Evolutionary conservation across 2,888 invertebrate genomes (phyloP), one percentile per base, ranked within the genome.

Genomic region (Malacosoma neustria): DNA sequence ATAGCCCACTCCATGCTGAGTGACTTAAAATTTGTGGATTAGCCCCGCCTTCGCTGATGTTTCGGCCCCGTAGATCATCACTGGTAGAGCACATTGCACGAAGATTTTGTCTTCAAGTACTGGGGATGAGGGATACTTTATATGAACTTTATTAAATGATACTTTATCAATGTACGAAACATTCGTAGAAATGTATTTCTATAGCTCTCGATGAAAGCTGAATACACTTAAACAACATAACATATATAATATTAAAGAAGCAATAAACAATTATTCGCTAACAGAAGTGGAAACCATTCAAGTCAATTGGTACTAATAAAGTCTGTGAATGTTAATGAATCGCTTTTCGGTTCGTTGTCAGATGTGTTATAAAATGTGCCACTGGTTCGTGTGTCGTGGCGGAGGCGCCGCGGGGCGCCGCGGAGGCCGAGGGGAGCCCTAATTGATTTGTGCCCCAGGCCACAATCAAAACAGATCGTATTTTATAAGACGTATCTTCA

Each of bases 391-490:
- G 69, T 80, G 80, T 80, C 73, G 74, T 67, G 68, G 66, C 57
- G 54, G 65, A 47, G 39, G 46, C 72, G 58, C 74, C 57, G 59
- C 72, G 67, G 75, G 77, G 61, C 68, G 66, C 72, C 49, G 51
- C 65, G 74, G 66, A 68, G 70, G 68, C 61, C 65, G 54, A 42
- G 61, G 67, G 65, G 79, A 61, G 65, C 60, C 76, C 84, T 87
- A 85, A 85, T 86, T 85, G 87, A 85, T 86, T 84, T 84, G 86
- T 82, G 86, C 86, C 86, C 82, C 79, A 75, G 86, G 87, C 86
- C 82, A 85, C 84, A 87, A 85, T 86, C 85, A 87, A 87, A 87
- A 87, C 86, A 86, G 85, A 85, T 86, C 86, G 85, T 84, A 84
- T 82, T 85, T 85, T 85, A 85, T 82, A 85, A 84, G 85, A 84